These are phyloP conservation scores for Lichenostomus cassidix DNA, from an alignment of 2,113 vertebrate species.

Conservation along the genomic window DNA sequence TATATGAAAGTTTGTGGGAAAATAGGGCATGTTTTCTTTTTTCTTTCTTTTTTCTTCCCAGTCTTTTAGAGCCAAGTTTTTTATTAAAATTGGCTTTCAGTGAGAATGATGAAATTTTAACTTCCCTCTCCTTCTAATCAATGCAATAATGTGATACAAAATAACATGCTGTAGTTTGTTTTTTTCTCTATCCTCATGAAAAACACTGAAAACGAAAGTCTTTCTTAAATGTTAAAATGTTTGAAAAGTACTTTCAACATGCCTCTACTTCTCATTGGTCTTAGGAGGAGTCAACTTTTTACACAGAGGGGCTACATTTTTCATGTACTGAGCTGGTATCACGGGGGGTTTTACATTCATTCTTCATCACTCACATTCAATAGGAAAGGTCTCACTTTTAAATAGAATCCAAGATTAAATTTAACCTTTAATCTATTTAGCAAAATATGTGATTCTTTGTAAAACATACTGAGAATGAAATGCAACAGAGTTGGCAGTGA, in stretches of 20 bases:
- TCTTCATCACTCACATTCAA: not conserved
- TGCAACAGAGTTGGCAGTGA: not conserved
- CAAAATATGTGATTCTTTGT: not conserved
- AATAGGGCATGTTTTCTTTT: not conserved
- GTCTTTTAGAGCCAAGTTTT: not conserved
- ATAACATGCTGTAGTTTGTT: fast-evolving
- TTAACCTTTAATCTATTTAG: not conserved
- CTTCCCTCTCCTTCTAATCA: not conserved
- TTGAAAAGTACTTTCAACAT: not conserved
- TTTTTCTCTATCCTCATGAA: not conserved
- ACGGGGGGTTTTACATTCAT: not conserved
- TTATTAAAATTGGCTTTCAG: not conserved
- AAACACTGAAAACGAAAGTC: not conserved
- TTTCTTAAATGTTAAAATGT: not conserved
- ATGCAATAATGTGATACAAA: not conserved
- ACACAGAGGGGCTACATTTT: not conserved
- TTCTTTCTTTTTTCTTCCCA: not conserved
- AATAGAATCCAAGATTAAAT: not conserved
- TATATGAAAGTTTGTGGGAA: not conserved
- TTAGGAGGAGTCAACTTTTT: not conserved
- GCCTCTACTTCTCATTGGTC: not conserved
- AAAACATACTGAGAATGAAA: not conserved
- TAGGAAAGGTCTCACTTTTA: not conserved
- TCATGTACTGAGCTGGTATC: not conserved
- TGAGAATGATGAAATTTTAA: not conserved